Conservation (phyloP, 2,113 vertebrate species). For the Halichoerus grypus region DNA sequence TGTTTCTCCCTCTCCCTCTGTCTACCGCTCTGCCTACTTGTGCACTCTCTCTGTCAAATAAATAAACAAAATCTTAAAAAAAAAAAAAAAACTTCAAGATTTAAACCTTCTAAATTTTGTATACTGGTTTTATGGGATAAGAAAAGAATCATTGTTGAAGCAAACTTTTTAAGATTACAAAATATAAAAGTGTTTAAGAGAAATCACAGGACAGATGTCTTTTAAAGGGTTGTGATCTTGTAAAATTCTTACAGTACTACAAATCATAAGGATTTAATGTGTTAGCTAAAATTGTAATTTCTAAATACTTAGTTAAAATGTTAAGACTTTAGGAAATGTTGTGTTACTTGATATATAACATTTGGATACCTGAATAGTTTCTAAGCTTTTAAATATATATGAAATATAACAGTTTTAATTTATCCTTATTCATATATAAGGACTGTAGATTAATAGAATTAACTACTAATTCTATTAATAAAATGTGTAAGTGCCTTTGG, state of each 20-base stretch:
- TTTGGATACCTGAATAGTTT: background rate
- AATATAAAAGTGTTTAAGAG: constrained; percentile 33
- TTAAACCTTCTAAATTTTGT: constrained; percentile 33
- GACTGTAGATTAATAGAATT: background rate
- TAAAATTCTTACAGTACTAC: background rate
- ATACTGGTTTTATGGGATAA: background rate
- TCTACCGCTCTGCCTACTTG: no score
- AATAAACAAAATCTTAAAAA: no score
- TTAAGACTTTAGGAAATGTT: constrained; percentile 26
- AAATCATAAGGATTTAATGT: constrained; percentile 29
- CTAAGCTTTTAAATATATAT: background rate
- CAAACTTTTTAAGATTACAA: background rate
- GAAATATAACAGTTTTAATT: background rate
- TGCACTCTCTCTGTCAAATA: no score
- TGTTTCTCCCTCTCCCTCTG: no score
- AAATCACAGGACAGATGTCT: constrained; percentile 49
- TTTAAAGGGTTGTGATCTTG: background rate
- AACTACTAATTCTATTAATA: background rate
- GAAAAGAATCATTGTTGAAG: background rate
- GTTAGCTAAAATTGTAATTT: constrained; percentile 12
- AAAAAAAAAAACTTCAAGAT: background rate
- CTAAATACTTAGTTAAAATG: constrained; percentile 19
- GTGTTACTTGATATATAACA: constrained; percentile 32
- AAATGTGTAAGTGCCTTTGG: background rate
- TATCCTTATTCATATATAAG: constrained; percentile 3